Evolutionary conservation across 2,888 invertebrate genomes (phyloP).

Genomic region (Troilus luridus): DNA sequence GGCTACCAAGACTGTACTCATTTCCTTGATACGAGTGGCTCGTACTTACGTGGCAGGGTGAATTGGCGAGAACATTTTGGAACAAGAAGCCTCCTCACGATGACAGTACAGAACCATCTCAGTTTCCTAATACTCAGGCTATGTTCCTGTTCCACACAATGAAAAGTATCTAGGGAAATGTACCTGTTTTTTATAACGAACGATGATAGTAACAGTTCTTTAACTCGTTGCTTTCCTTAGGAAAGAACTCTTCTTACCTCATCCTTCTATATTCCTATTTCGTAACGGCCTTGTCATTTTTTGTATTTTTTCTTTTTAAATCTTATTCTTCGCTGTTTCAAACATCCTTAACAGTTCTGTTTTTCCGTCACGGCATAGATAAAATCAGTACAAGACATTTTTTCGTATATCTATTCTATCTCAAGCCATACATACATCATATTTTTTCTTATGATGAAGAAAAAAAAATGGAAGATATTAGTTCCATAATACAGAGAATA

Average conservation of each 20-base stretch:
- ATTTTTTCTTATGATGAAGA: too few species aligned
- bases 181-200: neutral
- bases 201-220: neutral
- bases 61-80: neutral
- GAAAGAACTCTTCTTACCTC: slow-evolving; percentile 7
- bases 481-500: too few species aligned
- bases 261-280: neutral
- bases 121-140: slow-evolving; percentile 16
- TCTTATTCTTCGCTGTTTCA: neutral
- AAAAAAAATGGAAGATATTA: too few species aligned
- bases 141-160: neutral
- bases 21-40: neutral
- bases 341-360: too few species aligned
- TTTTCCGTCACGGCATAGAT: too few species aligned
- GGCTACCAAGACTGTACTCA: neutral
- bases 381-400: too few species aligned
- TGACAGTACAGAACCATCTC: neutral
- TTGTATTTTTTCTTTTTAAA: neutral
- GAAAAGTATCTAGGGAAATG: slow-evolving; percentile 3
- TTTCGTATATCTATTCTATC: too few species aligned
- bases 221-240: neutral
- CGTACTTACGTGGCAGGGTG: neutral
- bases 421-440: too few species aligned
- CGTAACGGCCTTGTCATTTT: neutral
- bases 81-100: neutral